Percentiles rank a stretch among this genome's conserved stretches.
Evolutionary conservation across 2,888 invertebrate genomes (phyloP).

Genomic region (Cerceris ruficornis): DNA sequence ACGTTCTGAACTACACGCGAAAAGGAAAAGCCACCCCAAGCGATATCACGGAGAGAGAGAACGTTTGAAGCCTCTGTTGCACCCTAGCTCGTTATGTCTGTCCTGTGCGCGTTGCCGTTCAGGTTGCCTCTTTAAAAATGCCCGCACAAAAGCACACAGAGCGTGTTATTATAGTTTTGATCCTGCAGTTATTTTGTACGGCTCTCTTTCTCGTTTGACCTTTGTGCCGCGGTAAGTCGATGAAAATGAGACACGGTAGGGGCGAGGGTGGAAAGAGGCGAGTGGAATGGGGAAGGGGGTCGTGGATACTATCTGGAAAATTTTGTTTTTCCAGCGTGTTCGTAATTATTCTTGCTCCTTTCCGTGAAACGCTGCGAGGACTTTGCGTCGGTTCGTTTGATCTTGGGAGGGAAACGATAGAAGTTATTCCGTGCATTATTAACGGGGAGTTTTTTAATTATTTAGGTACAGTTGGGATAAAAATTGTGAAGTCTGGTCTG

Average conservation of each 20-base stretch:
- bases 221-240: constrained; percentile 10
- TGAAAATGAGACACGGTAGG: constrained; percentile 12
- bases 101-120: constrained; percentile 55
- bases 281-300: too few relatives aligned
- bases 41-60: constrained; percentile 63
- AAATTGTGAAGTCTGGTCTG: too few relatives aligned
- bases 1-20: constrained; percentile 72
- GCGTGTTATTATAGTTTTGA: constrained; percentile 33
- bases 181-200: constrained; percentile 7
- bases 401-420: too few relatives aligned
- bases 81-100: constrained; percentile 64
- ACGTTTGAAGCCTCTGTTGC: constrained; percentile 65
- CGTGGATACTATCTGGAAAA: too few relatives aligned
- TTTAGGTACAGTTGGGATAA: too few relatives aligned
- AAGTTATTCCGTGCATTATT: too few relatives aligned
- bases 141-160: constrained; percentile 51
- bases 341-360: too few relatives aligned
- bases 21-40: constrained; percentile 71
- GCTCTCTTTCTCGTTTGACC: background rate
- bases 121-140: constrained; percentile 60
- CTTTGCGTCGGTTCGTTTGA: too few relatives aligned
- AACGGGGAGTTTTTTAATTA: too few relatives aligned
- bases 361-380: too few relatives aligned
- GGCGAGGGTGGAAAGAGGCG: too few relatives aligned
- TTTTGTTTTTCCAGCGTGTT: too few relatives aligned